phyloP scores from a whole-genome alignment of 2,888 invertebrate genomes.

The Chouioia cunea region DNA sequence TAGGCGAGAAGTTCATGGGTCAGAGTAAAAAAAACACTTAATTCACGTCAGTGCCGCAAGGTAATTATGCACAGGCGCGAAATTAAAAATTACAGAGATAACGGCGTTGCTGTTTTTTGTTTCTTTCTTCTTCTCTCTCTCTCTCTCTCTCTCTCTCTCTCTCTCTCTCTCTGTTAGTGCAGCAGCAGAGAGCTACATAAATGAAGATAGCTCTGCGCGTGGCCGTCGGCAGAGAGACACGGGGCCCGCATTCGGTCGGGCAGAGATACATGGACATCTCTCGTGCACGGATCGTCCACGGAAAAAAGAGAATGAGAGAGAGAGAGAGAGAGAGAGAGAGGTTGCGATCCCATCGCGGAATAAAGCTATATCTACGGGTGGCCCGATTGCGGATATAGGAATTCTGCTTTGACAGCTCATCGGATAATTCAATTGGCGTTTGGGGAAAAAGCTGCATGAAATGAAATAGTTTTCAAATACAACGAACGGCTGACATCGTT shows the following conservation, averaged over 20 bases:
- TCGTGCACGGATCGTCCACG: too few species aligned
- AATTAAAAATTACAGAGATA: slow-evolving; percentile 43
- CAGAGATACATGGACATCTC: slow-evolving; percentile 24
- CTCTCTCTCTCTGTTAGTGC: not conserved
- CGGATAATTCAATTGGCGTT: too few species aligned
- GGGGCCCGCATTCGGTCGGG: slow-evolving; percentile 31
- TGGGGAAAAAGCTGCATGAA: too few species aligned
- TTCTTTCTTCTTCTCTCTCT: slow-evolving; percentile 6
- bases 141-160: slow-evolving; percentile 1
- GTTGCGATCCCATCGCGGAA: not conserved
- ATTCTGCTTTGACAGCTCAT: too few species aligned
- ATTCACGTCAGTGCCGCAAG: slow-evolving; percentile 14
- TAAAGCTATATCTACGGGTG: slow-evolving; percentile 46
- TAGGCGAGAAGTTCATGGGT: slow-evolving; percentile 13
- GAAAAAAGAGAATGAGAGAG: too few species aligned
- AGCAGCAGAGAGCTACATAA: slow-evolving; percentile 7
- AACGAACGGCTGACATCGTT: too few species aligned
- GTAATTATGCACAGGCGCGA: slow-evolving; percentile 33
- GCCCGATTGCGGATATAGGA: too few species aligned
- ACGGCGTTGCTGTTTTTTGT: slow-evolving; percentile 14
- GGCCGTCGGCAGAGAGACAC: slow-evolving; percentile 34
- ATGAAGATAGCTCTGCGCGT: slow-evolving; percentile 39
- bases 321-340: too few species aligned
- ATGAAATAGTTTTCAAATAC: too few species aligned
- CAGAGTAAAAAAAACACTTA: slow-evolving; percentile 21